phyloP scores from a whole-genome alignment of 2,113 vertebrate genomes.

The Malurus cyaneus region DNA sequence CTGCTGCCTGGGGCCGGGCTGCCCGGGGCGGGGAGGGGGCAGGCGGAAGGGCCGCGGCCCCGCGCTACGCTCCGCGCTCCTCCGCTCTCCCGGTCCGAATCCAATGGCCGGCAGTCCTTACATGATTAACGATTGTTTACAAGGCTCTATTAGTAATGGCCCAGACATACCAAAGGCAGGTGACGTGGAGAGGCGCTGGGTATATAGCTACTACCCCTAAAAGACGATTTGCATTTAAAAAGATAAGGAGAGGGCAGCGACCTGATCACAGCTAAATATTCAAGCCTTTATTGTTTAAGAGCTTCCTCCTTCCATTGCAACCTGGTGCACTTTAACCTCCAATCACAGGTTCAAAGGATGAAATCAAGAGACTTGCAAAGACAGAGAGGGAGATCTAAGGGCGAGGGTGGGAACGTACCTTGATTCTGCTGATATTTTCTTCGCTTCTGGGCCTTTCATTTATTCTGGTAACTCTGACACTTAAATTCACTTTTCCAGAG shows the following conservation, averaged over 20 bases:
- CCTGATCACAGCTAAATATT: slow-evolving; percentile 77
- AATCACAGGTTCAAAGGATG: slow-evolving; percentile 82
- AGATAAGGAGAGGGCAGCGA: slow-evolving; percentile 77
- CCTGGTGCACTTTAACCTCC: slow-evolving; percentile 83
- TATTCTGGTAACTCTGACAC: neutral
- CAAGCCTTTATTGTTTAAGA: slow-evolving; percentile 79
- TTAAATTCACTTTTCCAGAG: neutral
- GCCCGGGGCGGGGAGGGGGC: slow-evolving; percentile 19
- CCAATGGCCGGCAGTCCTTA: slow-evolving; percentile 64
- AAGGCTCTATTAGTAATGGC: slow-evolving; percentile 79
- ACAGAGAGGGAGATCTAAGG: slow-evolving; percentile 37
- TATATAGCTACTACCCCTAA: slow-evolving; percentile 66
- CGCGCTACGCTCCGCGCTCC: slow-evolving; percentile 16
- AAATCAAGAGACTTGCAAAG: slow-evolving; percentile 72
- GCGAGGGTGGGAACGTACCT: slow-evolving; percentile 33
- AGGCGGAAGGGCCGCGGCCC: slow-evolving; percentile 40
- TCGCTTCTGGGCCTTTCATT: neutral
- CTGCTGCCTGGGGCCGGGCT: slow-evolving; percentile 18
- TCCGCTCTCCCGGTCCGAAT: slow-evolving; percentile 41
- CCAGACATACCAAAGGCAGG: slow-evolving; percentile 77
- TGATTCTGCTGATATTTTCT: neutral
- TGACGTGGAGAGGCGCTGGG: slow-evolving; percentile 75
- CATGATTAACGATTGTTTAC: slow-evolving; percentile 80
- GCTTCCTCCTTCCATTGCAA: slow-evolving; percentile 82
- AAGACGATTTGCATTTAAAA: slow-evolving; percentile 83